These are phyloP conservation scores for Cyrtorhinus lividipennis DNA, from an alignment of 1,140 invertebrate genomes.

Conservation along the genomic window DNA sequence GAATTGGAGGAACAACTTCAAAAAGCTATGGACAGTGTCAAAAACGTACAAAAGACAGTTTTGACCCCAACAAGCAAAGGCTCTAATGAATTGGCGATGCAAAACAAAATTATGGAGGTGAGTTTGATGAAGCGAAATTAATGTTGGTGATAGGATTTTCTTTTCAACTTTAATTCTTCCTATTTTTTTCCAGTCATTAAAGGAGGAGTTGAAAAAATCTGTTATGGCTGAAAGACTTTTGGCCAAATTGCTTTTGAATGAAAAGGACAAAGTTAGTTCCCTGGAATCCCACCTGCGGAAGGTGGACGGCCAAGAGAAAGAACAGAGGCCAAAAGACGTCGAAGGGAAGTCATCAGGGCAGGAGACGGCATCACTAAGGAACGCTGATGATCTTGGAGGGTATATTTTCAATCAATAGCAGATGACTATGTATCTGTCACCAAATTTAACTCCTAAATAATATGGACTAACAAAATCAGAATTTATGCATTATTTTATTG, in stretches of 20 bases:
- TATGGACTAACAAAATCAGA: too few species aligned
- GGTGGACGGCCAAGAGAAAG: constrained; percentile 4
- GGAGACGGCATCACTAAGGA: too few species aligned
- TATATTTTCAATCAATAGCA: too few species aligned
- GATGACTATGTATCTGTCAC: too few species aligned
- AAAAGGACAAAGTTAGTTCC: constrained; percentile 2
- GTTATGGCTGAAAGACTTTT: constrained; percentile 3
- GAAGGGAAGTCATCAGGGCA: neutral
- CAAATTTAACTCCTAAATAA: too few species aligned
- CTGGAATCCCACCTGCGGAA: constrained; percentile 11
- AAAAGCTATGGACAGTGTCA: constrained; percentile 15
- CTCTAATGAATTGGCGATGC: neutral
- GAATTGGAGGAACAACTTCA: constrained; percentile 4
- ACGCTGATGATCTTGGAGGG: too few species aligned
- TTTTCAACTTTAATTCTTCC: too few species aligned
- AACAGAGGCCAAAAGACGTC: neutral
- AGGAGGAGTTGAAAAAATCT: constrained; percentile 8
- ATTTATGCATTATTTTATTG: too few species aligned
- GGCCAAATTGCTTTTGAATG: neutral
- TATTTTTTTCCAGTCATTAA: constrained; percentile 9
- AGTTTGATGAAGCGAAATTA: neutral
- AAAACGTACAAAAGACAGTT: constrained; percentile 15
- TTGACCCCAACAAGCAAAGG: neutral
- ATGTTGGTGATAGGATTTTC: neutral
- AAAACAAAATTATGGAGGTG: neutral